Conservation (phyloP, 1,140 invertebrate genomes). For the Drosophila nigromelanica region DNA sequence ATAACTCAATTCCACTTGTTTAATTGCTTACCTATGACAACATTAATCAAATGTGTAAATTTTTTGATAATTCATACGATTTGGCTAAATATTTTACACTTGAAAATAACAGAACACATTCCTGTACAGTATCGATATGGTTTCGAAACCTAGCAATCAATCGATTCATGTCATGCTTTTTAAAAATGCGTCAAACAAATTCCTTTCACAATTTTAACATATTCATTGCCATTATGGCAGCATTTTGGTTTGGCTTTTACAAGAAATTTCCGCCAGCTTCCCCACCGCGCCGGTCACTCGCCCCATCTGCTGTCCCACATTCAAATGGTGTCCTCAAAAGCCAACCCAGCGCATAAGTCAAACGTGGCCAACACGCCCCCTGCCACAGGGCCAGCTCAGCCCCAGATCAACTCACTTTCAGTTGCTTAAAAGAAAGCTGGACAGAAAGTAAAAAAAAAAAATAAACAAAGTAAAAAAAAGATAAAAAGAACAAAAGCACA, state of each 20-base stretch:
- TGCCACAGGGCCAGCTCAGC: neutral
- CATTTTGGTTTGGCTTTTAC: slow-evolving; percentile 1
- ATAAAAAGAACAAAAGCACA: slow-evolving; percentile 19
- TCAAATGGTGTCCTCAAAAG: slow-evolving; percentile 61
- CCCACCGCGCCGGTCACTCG: neutral
- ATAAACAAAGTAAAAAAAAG: slow-evolving; percentile 11
- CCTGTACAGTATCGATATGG: too few relatives aligned
- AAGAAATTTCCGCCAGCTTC: slow-evolving; percentile 17
- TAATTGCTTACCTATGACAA: too few relatives aligned
- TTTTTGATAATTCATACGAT: too few relatives aligned
- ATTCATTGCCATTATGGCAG: slow-evolving; percentile 20
- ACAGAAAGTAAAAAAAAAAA: slow-evolving; percentile 19
- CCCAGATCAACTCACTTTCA: slow-evolving; percentile 57
- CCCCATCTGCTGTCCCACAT: slow-evolving; percentile 47
- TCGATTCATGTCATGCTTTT: too few relatives aligned
- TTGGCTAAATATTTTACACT: too few relatives aligned
- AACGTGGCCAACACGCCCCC: slow-evolving; percentile 6
- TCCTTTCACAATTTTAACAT: slow-evolving; percentile 15
- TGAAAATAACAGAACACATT: too few relatives aligned
- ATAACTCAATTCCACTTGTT: too few relatives aligned
- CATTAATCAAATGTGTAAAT: too few relatives aligned
- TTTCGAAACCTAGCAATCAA: too few relatives aligned
- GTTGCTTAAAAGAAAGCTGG: slow-evolving; percentile 45
- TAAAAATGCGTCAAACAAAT: neutral
- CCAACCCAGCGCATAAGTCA: slow-evolving; percentile 27